Evolutionary conservation across 2,113 vertebrate species (phyloP).

Genomic region (Boulengeromyrus knoepffleri): DNA sequence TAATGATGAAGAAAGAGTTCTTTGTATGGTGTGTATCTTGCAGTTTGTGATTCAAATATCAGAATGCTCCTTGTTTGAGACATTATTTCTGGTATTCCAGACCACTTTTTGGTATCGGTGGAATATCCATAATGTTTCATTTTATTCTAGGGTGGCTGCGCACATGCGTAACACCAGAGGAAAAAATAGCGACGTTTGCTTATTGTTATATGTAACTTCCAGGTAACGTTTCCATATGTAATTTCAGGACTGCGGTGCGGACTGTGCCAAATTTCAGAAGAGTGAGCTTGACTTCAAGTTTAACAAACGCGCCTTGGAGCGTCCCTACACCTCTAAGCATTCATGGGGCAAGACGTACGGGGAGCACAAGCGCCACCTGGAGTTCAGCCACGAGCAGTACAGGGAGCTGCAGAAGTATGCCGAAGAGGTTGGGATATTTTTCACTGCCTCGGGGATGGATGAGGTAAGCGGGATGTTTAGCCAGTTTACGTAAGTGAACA

Average conservation of each 20-base stretch:
- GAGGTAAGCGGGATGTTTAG: conserved; percentile 62
- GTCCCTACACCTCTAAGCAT: conserved; percentile 74
- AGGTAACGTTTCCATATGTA: not conserved
- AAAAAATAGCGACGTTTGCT: not conserved
- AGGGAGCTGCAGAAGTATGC: conserved; percentile 80
- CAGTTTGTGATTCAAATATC: not conserved
- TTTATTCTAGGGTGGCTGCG: not conserved
- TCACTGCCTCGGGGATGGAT: conserved; percentile 97
- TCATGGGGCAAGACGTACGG: conserved; percentile 80
- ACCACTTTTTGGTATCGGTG: not conserved
- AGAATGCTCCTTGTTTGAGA: not conserved
- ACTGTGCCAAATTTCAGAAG: conserved; percentile 97
- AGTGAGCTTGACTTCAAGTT: conserved; percentile 90
- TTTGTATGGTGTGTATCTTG: not conserved
- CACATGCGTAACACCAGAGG: not conserved
- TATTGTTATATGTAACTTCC: not conserved
- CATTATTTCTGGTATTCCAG: not conserved
- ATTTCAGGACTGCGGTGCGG: conserved; percentile 83
- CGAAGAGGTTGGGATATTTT: conserved; percentile 81
- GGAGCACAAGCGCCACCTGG: conserved; percentile 87
- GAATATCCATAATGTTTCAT: not conserved
- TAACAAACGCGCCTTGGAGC: conserved; percentile 77
- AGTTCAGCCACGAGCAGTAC: conserved; percentile 88
- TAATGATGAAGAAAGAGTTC: not conserved
- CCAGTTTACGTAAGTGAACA: not conserved